phyloP scores from a whole-genome alignment of 2,888 invertebrate genomes.

The Melanchra persicariae region DNA sequence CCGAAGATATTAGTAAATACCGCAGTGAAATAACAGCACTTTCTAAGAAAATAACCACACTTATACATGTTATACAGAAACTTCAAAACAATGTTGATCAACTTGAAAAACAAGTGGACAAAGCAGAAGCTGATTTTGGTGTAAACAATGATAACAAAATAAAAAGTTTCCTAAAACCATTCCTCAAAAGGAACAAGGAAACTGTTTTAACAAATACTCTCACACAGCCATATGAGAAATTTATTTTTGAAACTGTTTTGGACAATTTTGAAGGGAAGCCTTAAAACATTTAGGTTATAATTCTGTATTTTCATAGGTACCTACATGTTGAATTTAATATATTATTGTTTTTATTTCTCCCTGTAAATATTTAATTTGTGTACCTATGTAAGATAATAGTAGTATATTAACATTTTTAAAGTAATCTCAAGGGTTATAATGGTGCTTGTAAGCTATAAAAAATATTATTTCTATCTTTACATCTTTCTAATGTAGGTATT shows the following conservation, averaged over 20 bases:
- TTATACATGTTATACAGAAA: conserved; percentile 89
- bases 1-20: conserved; percentile 89
- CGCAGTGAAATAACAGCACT: conserved; percentile 88
- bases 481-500: background rate
- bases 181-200: conserved; percentile 85
- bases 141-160: conserved; percentile 90
- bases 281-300: conserved; percentile 40
- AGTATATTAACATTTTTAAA: background rate
- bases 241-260: conserved; percentile 78
- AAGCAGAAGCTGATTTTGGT: conserved; percentile 91
- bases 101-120: conserved; percentile 91
- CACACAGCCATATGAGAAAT: conserved; percentile 54
- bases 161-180: conserved; percentile 91
- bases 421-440: conserved; percentile 15
- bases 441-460: conserved; percentile 35
- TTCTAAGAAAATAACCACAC: conserved; percentile 89
- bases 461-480: background rate
- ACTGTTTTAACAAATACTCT: conserved; percentile 45
- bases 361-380: conserved; percentile 18
- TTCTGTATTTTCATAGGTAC: conserved; percentile 23
- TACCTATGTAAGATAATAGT: conserved; percentile 13
- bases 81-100: conserved; percentile 88
- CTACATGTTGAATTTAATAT: conserved; percentile 4
- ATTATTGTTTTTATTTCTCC: background rate
- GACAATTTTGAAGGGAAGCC: conserved; percentile 77